phyloP scores from a whole-genome alignment of 2,113 vertebrate genomes.

The Galeopterus variegatus region DNA sequence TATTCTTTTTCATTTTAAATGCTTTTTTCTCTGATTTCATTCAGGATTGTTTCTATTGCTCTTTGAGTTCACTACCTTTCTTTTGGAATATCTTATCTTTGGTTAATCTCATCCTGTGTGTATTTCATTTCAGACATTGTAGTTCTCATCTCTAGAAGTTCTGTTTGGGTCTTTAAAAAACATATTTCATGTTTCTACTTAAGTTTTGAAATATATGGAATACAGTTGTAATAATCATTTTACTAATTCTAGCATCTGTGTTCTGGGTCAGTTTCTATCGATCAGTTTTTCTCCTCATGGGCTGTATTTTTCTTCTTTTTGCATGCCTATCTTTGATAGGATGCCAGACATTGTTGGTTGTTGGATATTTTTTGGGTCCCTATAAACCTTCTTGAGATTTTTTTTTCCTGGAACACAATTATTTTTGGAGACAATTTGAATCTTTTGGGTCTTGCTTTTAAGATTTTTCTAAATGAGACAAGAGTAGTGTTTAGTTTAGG shows the following conservation, averaged over 20 bases:
- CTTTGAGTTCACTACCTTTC: not conserved
- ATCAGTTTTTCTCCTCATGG: not conserved
- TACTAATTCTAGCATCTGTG: constrained; percentile 11
- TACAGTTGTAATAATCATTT: not conserved
- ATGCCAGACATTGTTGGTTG: not conserved
- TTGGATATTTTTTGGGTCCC: not conserved
- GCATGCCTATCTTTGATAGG: not conserved
- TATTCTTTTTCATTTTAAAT: not conserved
- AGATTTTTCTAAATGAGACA: not conserved
- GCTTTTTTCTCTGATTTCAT: not conserved
- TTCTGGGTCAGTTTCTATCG: not conserved
- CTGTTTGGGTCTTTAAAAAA: not conserved
- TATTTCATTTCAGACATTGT: not conserved
- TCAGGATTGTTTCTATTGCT: not conserved
- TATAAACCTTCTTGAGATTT: not conserved
- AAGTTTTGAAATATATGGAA: not conserved
- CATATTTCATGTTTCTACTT: not conserved
- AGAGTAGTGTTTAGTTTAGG: not conserved
- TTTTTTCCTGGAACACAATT: constrained; percentile 17
- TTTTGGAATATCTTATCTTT: not conserved
- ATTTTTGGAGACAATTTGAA: constrained; percentile 23
- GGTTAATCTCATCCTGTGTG: not conserved
- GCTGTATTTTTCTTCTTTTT: not conserved
- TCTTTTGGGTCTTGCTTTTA: constrained; percentile 34
- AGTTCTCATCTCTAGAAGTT: not conserved